Conservation (phyloP, 1,140 invertebrate genomes). For the Brachionus calyciflorus region DNA sequence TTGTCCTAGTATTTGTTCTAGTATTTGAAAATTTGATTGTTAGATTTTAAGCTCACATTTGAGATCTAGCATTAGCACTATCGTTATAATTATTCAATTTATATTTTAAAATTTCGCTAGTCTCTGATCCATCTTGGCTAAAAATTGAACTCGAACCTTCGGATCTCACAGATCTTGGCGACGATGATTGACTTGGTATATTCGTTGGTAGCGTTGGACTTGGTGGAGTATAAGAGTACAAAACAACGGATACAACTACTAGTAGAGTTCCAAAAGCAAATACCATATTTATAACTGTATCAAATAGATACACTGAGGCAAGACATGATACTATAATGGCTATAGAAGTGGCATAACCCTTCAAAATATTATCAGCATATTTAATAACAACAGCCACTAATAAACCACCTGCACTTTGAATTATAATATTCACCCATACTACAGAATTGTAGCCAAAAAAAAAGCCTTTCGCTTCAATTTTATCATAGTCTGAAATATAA, state of each 20-base stretch:
- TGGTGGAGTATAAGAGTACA: slow-evolving; percentile 40
- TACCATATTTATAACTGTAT: slow-evolving; percentile 31
- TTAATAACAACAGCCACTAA: slow-evolving; percentile 64
- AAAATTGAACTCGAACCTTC: too few relatives aligned
- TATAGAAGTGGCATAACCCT: slow-evolving; percentile 48
- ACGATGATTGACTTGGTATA: not conserved
- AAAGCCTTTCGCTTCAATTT: slow-evolving; percentile 62
- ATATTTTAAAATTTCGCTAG: too few relatives aligned
- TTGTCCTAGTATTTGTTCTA: too few relatives aligned
- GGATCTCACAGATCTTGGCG: not conserved
- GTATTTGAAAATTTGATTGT: too few relatives aligned
- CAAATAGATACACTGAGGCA: slow-evolving; percentile 40
- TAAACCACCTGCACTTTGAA: slow-evolving; percentile 61
- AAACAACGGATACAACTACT: slow-evolving; percentile 28
- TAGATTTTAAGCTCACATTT: too few relatives aligned
- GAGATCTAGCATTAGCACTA: too few relatives aligned
- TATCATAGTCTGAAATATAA: slow-evolving; percentile 60
- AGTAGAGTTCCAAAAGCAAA: slow-evolving; percentile 33
- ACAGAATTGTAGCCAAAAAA: slow-evolving; percentile 63
- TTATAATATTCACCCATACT: slow-evolving; percentile 61
- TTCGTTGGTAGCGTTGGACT: not conserved
- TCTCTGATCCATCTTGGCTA: too few relatives aligned
- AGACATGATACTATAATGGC: slow-evolving; percentile 48
- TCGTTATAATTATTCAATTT: too few relatives aligned
- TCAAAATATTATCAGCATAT: slow-evolving; percentile 65